Percentiles rank a stretch among this genome's conserved stretches.
Conservation (phyloP, 2,797 vertebrate species). For the Neomorphus geoffroyi region DNA sequence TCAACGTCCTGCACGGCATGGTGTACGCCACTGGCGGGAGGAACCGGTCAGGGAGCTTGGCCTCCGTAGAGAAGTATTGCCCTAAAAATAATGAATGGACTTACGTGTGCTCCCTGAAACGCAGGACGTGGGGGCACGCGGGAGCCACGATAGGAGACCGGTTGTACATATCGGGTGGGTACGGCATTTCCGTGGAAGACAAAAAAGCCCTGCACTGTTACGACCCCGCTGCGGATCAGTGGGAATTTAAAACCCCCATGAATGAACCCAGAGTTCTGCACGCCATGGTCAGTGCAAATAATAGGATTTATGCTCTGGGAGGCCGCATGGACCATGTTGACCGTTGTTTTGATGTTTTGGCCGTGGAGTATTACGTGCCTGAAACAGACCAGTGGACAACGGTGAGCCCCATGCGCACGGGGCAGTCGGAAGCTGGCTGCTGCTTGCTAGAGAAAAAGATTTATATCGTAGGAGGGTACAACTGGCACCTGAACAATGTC, state of each 20-base stretch:
- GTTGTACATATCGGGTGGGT: constrained; percentile 93
- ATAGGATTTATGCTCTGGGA: constrained; percentile 88
- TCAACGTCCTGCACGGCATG: constrained; percentile 84
- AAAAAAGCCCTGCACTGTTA: constrained; percentile 95
- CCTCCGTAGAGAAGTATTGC: constrained; percentile 92
- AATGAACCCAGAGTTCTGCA: constrained; percentile 94
- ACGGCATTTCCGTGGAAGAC: constrained; percentile 93
- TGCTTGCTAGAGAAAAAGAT: constrained; percentile 90
- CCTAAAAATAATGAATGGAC: constrained; percentile 92
- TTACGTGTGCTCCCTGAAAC: constrained; percentile 88
- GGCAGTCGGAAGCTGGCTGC: constrained; percentile 95
- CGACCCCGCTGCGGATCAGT: constrained; percentile 84
- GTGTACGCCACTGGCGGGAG: constrained; percentile 94
- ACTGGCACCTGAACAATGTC: constrained; percentile 98
- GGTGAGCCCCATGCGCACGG: constrained; percentile 91
- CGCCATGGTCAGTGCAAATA: constrained; percentile 84
- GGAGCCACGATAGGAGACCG: constrained; percentile 83
- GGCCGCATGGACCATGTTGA: constrained; percentile 98
- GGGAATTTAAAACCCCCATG: constrained; percentile 93
- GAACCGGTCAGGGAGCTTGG: constrained; percentile 92
- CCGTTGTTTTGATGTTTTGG: constrained; percentile 93
- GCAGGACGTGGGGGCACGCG: constrained; percentile 96
- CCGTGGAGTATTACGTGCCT: constrained; percentile 90
- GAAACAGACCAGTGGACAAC: constrained; percentile 95
- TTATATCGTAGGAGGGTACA: constrained; percentile 94